Evolutionary conservation across 2,797 vertebrate genomes (phyloP).

Genomic region (Pagetopsis macropterus): DNA sequence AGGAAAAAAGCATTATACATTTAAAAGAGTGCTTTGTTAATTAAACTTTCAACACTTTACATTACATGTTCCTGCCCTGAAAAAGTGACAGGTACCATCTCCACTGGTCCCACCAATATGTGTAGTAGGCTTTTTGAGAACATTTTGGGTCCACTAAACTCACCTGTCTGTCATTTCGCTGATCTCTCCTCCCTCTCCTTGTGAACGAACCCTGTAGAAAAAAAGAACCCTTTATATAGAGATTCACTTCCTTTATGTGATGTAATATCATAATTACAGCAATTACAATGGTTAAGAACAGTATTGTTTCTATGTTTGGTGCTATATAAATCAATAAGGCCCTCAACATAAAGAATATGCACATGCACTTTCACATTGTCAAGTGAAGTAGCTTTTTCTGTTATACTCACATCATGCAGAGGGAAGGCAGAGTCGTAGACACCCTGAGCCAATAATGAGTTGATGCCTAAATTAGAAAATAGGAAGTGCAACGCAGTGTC

Average conservation of each 20-base stretch:
- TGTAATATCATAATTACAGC: neutral
- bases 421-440: conserved; percentile 95
- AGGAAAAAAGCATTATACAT: neutral
- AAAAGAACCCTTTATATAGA: conserved; percentile 7
- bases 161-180: conserved; percentile 95
- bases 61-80: neutral
- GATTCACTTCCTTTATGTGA: neutral
- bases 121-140: neutral
- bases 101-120: neutral
- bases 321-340: neutral
- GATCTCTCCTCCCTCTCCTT: conserved; percentile 82
- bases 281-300: too few relatives aligned
- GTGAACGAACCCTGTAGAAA: conserved; percentile 90
- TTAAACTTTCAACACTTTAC: neutral
- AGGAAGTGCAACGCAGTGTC: conserved; percentile 7
- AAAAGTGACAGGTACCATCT: neutral
- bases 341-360: neutral
- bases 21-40: neutral
- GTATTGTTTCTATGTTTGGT: neutral
- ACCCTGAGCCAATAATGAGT: conserved; percentile 91
- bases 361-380: neutral
- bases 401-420: conserved; percentile 92
- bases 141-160: conserved; percentile 19
- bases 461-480: conserved; percentile 86
- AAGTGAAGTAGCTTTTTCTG: neutral